Evolutionary conservation across 2,113 vertebrate species (phyloP).

Genomic region (Axis porcinus): DNA sequence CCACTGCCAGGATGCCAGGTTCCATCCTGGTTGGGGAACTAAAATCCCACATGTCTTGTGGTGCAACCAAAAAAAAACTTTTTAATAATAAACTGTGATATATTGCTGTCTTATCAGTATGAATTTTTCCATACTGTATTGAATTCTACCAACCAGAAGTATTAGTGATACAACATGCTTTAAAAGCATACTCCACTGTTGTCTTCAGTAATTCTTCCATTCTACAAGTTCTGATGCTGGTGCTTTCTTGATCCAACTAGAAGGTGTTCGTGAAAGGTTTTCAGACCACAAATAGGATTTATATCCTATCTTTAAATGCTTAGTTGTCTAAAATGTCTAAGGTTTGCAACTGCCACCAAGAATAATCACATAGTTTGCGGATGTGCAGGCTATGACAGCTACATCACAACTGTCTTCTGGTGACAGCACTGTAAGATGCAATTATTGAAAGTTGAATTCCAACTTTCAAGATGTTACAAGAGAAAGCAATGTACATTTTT

Average conservation of each 20-base stretch:
- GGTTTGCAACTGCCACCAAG: background rate
- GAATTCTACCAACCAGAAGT: background rate
- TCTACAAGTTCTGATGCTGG: background rate
- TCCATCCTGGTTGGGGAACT: background rate
- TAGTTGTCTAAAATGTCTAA: background rate
- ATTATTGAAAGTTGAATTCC: background rate
- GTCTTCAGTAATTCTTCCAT: background rate
- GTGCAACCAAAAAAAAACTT: background rate
- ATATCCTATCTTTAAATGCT: background rate
- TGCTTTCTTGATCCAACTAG: background rate
- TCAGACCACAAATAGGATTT: background rate
- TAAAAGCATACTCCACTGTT: background rate
- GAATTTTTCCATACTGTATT: background rate
- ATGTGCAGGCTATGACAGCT: background rate
- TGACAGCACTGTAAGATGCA: background rate
- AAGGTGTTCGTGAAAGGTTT: background rate
- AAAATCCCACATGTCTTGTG: background rate
- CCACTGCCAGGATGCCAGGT: background rate
- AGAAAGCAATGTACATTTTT: slow-evolving; percentile 16
- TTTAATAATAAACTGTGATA: background rate
- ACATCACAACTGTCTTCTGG: background rate
- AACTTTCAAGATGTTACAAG: slow-evolving; percentile 17
- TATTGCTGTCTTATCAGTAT: background rate
- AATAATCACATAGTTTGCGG: background rate
- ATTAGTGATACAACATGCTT: background rate